Evolutionary conservation across 2,797 vertebrate species (phyloP).

Genomic region (Anguilla obscura): DNA sequence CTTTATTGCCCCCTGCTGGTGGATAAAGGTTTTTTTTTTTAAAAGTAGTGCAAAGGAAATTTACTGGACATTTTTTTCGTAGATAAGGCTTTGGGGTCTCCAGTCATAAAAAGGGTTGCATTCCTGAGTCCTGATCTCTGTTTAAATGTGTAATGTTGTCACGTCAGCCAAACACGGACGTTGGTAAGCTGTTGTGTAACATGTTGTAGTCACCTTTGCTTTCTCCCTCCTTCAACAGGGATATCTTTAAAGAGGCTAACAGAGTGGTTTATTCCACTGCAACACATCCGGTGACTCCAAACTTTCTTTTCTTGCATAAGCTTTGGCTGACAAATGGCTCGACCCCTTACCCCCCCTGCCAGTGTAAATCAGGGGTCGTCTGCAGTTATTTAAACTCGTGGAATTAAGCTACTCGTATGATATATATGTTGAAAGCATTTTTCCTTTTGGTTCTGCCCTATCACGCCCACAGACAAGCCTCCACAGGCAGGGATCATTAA

Average conservation of each 20-base stretch:
- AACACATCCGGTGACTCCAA: conserved; percentile 1
- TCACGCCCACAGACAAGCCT: neutral
- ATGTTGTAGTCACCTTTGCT: neutral
- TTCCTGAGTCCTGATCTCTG: neutral
- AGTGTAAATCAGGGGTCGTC: neutral
- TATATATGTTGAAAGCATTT: neutral
- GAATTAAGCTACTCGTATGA: no score
- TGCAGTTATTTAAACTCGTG: neutral
- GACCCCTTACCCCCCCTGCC: neutral
- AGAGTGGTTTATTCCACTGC: neutral
- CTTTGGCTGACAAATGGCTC: neutral
- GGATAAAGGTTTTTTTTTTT: neutral
- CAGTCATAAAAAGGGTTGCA: neutral
- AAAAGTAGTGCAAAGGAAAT: neutral
- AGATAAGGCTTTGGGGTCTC: neutral
- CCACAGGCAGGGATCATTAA: neutral
- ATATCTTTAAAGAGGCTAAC: neutral
- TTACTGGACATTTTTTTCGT: neutral
- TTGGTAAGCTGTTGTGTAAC: neutral
- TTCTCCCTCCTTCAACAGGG: neutral
- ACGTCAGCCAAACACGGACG: neutral
- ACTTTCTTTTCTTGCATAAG: neutral
- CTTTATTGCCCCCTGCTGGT: neutral
- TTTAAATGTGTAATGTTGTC: neutral
- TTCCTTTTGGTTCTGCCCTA: no score